A percentile compares a stretch with the other conserved stretches of the same genome.
Evolutionary conservation across 2,113 vertebrate species (phyloP).

Genomic region (Clarias macrocephalus): DNA sequence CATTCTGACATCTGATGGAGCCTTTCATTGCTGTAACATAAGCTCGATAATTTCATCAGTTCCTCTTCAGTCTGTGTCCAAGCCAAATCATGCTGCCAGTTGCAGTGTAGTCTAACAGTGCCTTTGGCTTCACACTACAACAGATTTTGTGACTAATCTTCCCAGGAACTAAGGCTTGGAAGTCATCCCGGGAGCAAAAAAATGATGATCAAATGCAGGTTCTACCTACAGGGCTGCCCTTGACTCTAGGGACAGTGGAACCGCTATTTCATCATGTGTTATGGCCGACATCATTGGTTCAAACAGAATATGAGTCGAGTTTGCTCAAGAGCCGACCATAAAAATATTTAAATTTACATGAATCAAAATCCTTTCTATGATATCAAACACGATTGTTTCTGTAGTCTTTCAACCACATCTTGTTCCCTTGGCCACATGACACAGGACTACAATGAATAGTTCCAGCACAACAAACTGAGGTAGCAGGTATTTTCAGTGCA

Average conservation of each 20-base stretch:
- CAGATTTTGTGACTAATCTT: conserved; percentile 21
- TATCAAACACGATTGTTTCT: background rate
- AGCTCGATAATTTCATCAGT: background rate
- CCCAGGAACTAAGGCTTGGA: conserved; percentile 21
- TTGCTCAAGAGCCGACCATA: background rate
- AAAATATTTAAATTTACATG: background rate
- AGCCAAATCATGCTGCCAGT: background rate
- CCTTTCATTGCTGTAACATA: conserved; percentile 6
- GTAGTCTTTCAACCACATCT: background rate
- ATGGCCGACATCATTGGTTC: too few relatives aligned
- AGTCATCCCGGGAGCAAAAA: conserved; percentile 7
- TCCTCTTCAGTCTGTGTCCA: conserved; percentile 2
- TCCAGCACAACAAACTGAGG: background rate
- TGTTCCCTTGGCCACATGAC: background rate
- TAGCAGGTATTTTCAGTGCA: background rate
- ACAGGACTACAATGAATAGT: background rate
- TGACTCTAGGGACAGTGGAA: background rate
- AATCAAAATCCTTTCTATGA: background rate
- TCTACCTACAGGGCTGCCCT: background rate
- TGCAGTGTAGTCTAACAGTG: conserved; percentile 19
- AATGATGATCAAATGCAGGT: conserved; percentile 16
- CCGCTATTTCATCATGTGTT: conserved; percentile 5
- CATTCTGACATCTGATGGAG: background rate
- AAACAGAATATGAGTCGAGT: background rate
- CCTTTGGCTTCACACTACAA: conserved; percentile 12